phyloP scores from a whole-genome alignment of 2,888 invertebrate species.

The Eupeodes luniger region DNA sequence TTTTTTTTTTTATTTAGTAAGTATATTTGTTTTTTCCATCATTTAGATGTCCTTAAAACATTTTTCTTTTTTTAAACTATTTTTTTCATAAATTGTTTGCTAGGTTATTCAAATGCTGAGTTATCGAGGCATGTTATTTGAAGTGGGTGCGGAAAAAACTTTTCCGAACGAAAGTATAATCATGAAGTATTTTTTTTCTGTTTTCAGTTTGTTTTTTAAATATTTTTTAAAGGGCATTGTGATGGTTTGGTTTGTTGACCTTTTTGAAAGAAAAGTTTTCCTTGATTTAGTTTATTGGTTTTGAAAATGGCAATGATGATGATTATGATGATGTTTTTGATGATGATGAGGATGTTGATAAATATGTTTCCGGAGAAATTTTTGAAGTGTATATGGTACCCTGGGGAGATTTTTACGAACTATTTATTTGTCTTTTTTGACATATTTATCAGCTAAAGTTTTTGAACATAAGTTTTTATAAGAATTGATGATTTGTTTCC shows the following conservation, averaged over 20 bases:
- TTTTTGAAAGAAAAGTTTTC: slow-evolving; percentile 33
- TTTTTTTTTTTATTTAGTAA: slow-evolving; percentile 43
- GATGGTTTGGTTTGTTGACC: slow-evolving; percentile 56
- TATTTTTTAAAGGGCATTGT: slow-evolving; percentile 60
- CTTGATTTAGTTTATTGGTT: slow-evolving; percentile 31
- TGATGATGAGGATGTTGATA: slow-evolving; percentile 23
- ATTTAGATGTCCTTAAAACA: slow-evolving; percentile 64
- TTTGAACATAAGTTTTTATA: not conserved
- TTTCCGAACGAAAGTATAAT: not conserved
- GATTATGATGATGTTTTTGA: not conserved
- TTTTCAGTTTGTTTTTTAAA: slow-evolving; percentile 24
- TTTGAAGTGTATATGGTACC: slow-evolving; percentile 17
- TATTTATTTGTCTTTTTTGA: slow-evolving; percentile 17
- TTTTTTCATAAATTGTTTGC: slow-evolving; percentile 52
- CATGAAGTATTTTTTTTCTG: slow-evolving; percentile 33
- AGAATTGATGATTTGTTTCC: slow-evolving; percentile 12
- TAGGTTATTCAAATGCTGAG: slow-evolving; percentile 61
- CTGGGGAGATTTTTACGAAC: not conserved
- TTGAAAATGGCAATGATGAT: slow-evolving; percentile 14
- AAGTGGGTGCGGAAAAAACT: slow-evolving; percentile 44
- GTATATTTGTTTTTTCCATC: slow-evolving; percentile 45
- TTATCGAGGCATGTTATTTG: slow-evolving; percentile 68
- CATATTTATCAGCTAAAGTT: slow-evolving; percentile 6
- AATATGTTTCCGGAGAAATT: slow-evolving; percentile 6
- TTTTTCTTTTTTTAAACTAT: slow-evolving; percentile 38